Evolutionary conservation across 2,888 invertebrate genomes (phyloP).

Genomic region (Xylophagus ater): DNA sequence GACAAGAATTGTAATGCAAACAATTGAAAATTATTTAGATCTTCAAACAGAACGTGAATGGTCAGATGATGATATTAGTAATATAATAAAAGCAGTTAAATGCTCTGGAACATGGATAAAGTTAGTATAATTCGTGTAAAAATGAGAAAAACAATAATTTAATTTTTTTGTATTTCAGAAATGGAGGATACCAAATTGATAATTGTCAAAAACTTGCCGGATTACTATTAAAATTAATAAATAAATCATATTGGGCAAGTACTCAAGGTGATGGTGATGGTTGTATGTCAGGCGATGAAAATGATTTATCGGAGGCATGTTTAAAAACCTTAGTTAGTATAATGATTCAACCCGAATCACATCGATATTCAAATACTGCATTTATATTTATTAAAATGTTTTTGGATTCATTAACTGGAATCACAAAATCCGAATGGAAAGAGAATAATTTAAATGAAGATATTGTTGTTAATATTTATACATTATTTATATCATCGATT

Average conservation of each 20-base stretch:
- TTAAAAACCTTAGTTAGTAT: constrained; percentile 48
- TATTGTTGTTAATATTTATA: constrained; percentile 53
- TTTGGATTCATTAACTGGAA: constrained; percentile 45
- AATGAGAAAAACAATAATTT: neutral
- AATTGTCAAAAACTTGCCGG: constrained; percentile 33
- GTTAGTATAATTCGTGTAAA: constrained; percentile 35
- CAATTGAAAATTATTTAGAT: constrained; percentile 31
- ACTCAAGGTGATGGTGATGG: constrained; percentile 39
- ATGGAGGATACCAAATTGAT: constrained; percentile 34
- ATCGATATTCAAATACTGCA: constrained; percentile 47
- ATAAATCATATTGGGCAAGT: constrained; percentile 40
- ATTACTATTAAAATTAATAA: constrained; percentile 36
- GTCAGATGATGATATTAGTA: constrained; percentile 40
- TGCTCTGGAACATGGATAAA: constrained; percentile 54
- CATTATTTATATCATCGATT: constrained; percentile 55
- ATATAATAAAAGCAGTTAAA: constrained; percentile 44
- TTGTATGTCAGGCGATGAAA: constrained; percentile 44
- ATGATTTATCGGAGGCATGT: constrained; percentile 48
- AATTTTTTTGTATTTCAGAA: constrained; percentile 21
- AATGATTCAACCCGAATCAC: constrained; percentile 48
- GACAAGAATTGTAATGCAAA: constrained; percentile 32
- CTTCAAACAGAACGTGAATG: constrained; percentile 30
- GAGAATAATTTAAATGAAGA: constrained; percentile 45
- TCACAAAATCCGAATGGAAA: constrained; percentile 43
- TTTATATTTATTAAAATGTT: constrained; percentile 49